These are phyloP conservation scores for Coregonus suidteri DNA, from an alignment of 2,797 vertebrate genomes.

Conservation along the genomic window DNA sequence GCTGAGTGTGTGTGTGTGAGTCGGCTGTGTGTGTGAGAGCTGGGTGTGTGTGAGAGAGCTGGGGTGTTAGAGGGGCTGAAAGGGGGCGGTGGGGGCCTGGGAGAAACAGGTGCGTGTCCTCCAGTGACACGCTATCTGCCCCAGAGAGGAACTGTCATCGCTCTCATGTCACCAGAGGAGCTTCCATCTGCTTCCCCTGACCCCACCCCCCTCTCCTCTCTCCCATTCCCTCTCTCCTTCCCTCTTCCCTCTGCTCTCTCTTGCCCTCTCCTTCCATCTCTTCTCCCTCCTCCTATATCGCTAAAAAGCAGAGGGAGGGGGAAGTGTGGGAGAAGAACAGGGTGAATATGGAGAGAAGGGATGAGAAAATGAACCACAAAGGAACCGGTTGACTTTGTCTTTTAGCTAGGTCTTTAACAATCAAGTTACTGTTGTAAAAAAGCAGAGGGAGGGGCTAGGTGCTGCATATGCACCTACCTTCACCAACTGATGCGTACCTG, in stretches of 20 bases:
- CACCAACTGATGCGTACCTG: too few species aligned
- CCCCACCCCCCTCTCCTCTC: neutral
- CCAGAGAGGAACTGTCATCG: slow-evolving; percentile 67
- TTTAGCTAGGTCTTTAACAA: too few species aligned
- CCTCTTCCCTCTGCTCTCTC: neutral
- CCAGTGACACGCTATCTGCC: slow-evolving; percentile 64
- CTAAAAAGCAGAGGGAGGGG: neutral
- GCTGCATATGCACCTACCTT: too few species aligned
- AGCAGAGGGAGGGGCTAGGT: too few species aligned
- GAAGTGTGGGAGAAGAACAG: too few species aligned
- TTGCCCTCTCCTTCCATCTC: neutral
- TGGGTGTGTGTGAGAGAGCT: slow-evolving; percentile 20
- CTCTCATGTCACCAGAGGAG: slow-evolving; percentile 60
- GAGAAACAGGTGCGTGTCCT: slow-evolving; percentile 74
- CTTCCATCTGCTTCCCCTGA: slow-evolving; percentile 72
- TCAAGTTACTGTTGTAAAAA: too few species aligned
- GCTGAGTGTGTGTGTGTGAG: neutral
- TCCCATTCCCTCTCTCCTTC: neutral
- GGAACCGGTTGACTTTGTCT: too few species aligned
- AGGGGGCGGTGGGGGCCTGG: slow-evolving; percentile 30
- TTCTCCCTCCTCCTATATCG: neutral
- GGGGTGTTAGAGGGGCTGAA: slow-evolving; percentile 19
- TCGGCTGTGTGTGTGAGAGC: slow-evolving; percentile 26
- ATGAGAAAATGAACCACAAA: too few species aligned
- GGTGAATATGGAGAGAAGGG: neutral